A percentile compares a stretch with the other conserved stretches of the same genome.
phyloP scores from a whole-genome alignment of 2,888 invertebrate species.

The Protophormia terraenovae region DNA sequence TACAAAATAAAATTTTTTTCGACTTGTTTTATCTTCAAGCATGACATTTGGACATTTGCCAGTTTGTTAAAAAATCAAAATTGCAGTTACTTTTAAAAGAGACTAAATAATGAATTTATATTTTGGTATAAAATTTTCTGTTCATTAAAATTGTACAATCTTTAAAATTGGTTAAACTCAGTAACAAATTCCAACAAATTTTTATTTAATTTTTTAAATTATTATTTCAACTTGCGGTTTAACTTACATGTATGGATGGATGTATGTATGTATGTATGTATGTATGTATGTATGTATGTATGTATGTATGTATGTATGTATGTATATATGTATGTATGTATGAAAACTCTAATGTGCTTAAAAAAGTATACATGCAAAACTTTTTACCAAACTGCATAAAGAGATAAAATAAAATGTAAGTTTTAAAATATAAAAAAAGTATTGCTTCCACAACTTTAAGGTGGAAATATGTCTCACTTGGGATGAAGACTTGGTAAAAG shows the following conservation, averaged over 20 bases:
- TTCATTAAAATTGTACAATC: too few species aligned
- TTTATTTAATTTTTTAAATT: neutral
- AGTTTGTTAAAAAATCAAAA: neutral
- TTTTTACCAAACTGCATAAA: neutral
- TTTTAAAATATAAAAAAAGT: neutral
- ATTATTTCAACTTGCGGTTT: neutral
- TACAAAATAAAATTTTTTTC: too few species aligned
- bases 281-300: neutral
- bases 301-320: neutral
- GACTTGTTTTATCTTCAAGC: too few species aligned
- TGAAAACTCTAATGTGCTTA: neutral
- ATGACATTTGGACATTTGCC: neutral
- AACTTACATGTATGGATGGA: too few species aligned
- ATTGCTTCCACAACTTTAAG: neutral
- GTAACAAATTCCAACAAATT: neutral
- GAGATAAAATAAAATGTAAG: neutral
- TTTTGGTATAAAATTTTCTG: too few species aligned
- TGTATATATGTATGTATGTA: neutral
- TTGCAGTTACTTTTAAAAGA: neutral
- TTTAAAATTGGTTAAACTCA: neutral
- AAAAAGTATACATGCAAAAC: neutral
- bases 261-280: neutral
- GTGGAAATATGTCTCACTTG: neutral
- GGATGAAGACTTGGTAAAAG: neutral
- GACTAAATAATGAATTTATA: neutral